phyloP scores from a whole-genome alignment of 2,113 vertebrate species.

The Bucco capensis region DNA sequence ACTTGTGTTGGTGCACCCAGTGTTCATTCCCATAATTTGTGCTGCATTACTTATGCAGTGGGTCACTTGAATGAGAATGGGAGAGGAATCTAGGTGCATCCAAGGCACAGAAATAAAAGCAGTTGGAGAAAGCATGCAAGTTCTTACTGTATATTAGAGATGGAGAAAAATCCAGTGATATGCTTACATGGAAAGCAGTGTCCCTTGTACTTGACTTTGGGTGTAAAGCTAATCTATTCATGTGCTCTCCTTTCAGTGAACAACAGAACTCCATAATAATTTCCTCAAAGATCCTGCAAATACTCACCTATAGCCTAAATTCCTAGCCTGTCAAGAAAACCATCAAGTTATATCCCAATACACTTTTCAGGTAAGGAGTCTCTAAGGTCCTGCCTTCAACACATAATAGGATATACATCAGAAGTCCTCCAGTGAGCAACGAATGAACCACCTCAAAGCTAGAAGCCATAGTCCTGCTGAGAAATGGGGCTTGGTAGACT shows the following conservation, averaged over 20 bases:
- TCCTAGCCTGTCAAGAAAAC: not conserved
- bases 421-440: not conserved
- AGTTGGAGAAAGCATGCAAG: not conserved
- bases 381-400: not conserved
- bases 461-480: not conserved
- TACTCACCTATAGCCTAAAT: not conserved
- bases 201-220: not conserved
- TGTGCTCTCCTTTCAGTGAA: not conserved
- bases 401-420: not conserved
- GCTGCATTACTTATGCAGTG: constrained; percentile 1
- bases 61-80: not conserved
- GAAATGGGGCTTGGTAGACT: not conserved
- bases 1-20: constrained; percentile 10
- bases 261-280: not conserved
- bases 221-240: not conserved
- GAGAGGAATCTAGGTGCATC: not conserved
- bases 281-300: not conserved
- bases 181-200: not conserved
- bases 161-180: not conserved
- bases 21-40: constrained; percentile 37
- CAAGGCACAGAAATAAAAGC: not conserved
- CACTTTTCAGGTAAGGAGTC: not conserved
- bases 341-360: not conserved
- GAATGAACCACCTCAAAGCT: not conserved
- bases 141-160: not conserved